These are phyloP conservation scores for Pterobdella sp. DNA, from an alignment of 2,888 invertebrate genomes.

Conservation along the genomic window DNA sequence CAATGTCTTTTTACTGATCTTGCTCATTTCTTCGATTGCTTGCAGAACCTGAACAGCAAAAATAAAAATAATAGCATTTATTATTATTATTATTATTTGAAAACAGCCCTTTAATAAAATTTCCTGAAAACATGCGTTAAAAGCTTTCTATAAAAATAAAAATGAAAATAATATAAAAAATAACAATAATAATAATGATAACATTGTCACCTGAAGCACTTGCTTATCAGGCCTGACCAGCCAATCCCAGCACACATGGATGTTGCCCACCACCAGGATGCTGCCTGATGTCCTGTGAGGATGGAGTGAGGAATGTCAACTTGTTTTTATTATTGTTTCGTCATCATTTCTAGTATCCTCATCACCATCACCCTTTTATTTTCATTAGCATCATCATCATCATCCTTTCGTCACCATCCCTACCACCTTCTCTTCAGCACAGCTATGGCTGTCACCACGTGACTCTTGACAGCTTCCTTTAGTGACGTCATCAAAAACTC, in stretches of 20 bases:
- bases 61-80: too few relatives aligned
- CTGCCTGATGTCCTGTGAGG: constrained; percentile 38
- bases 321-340: too few relatives aligned
- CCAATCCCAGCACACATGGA: constrained; percentile 46
- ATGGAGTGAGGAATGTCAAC: background rate
- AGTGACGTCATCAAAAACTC: too few relatives aligned
- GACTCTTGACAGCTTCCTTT: too few relatives aligned
- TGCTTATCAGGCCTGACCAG: constrained; percentile 45
- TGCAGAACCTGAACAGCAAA: background rate
- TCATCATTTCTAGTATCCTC: too few relatives aligned
- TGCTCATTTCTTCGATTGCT: background rate
- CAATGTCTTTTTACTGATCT: background rate
- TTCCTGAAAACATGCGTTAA: too few relatives aligned
- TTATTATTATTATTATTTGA: too few relatives aligned
- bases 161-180: background rate
- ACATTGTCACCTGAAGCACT: constrained; percentile 45
- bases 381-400: background rate
- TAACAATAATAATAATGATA: background rate
- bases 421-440: background rate
- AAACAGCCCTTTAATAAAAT: too few relatives aligned
- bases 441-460: too few relatives aligned
- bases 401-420: background rate
- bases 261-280: constrained; percentile 45
- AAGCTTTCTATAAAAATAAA: background rate
- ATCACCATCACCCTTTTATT: background rate